phyloP scores from a whole-genome alignment of 2,797 vertebrate genomes.

The Mormyrus hasselquistii region DNA sequence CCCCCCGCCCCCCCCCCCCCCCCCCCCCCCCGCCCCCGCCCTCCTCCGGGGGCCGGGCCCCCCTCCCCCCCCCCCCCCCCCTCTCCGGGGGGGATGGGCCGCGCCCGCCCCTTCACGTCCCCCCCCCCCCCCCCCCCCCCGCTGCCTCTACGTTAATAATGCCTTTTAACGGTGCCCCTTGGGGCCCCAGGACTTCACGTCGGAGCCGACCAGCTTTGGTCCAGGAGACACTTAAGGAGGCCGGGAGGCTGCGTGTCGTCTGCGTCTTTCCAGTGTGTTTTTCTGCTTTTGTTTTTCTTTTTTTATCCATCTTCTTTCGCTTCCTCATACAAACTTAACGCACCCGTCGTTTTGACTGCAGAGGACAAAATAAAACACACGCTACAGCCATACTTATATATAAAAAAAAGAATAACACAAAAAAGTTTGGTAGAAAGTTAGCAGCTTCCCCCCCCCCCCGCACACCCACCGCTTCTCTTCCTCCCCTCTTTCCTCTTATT shows the following conservation, averaged over 20 bases:
- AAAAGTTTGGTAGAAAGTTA: conserved; percentile 34
- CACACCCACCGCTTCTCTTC: background rate
- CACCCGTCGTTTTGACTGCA: background rate
- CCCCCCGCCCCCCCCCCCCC: background rate
- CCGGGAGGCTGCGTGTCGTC: background rate
- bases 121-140: background rate
- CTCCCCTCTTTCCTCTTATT: background rate
- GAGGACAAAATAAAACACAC: background rate
- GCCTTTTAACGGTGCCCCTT: conserved; percentile 12
- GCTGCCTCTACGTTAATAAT: background rate
- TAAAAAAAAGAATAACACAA: conserved; percentile 40
- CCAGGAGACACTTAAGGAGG: background rate
- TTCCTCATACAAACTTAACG: background rate
- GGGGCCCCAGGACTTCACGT: conserved; percentile 3
- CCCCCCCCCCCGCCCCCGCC: background rate
- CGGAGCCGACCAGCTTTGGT: background rate
- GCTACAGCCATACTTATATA: conserved; percentile 39
- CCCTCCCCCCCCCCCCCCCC: background rate
- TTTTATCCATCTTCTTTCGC: background rate
- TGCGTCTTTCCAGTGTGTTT: background rate
- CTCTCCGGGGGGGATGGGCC: no score
- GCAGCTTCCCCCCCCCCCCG: conserved; percentile 5
- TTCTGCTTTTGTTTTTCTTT: background rate
- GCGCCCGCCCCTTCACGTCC: no score
- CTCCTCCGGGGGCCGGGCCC: no score